Evolutionary conservation across 2,113 vertebrate species (phyloP).

Genomic region (Centrocercus urophasianus): DNA sequence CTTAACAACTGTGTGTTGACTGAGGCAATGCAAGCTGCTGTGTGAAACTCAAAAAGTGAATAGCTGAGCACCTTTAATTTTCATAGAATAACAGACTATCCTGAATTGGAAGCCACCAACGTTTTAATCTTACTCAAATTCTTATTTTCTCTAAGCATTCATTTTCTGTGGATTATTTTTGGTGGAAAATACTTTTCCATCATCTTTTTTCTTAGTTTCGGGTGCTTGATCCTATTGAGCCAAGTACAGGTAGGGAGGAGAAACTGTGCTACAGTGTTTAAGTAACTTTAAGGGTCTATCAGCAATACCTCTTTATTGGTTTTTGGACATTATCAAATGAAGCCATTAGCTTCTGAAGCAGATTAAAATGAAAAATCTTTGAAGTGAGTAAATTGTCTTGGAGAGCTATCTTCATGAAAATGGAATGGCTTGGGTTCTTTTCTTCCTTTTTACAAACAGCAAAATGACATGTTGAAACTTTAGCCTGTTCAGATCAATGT

Average conservation of each 20-base stretch:
- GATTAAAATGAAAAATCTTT: constrained; percentile 15
- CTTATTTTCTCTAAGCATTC: background rate
- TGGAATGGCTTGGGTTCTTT: background rate
- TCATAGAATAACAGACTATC: background rate
- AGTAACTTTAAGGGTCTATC: background rate
- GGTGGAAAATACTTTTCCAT: background rate
- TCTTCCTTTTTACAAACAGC: background rate
- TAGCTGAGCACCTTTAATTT: background rate
- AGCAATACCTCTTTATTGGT: background rate
- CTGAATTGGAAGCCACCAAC: background rate
- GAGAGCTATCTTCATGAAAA: background rate
- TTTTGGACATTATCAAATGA: background rate
- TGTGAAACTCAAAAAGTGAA: background rate
- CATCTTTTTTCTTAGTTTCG: background rate
- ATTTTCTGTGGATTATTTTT: background rate
- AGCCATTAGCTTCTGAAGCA: constrained; percentile 13
- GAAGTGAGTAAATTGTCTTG: background rate
- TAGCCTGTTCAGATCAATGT: constrained; percentile 5
- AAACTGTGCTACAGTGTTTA: background rate
- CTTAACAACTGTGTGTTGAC: background rate
- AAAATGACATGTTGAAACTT: constrained; percentile 8
- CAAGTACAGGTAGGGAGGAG: background rate
- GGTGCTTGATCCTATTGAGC: background rate
- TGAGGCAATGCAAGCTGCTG: background rate
- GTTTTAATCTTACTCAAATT: background rate